Base-by-base conservation (phyloP, 1,140 invertebrate species). In the Drosophila serrata region DNA sequence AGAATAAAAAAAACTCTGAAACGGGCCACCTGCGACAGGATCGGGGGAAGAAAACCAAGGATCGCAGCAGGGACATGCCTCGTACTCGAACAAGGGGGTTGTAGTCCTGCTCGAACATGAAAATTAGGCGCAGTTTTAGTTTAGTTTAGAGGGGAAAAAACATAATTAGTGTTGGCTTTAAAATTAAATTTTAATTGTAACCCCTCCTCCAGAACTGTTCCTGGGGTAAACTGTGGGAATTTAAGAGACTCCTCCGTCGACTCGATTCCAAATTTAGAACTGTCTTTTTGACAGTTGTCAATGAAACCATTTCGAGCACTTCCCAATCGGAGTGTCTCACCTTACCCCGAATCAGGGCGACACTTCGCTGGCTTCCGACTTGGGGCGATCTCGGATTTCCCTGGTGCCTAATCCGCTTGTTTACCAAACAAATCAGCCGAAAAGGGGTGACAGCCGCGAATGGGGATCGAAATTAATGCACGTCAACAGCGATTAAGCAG, bases 401-500 rank as follows among this genome's bases (percentile, higher is more conserved):
- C 27, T 43, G 27, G 68, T 53, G 82, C 57, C 79, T 86, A 86
- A 85, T 85, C 82, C 82, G 74, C 60, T 81, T 85, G 82, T 86
- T 85, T 84, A 81, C 82, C 73, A 81, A 85, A 85, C 84, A 85
- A 85, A 85, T 70, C 80, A 64, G 31, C 35, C 11, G 49, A 43
- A 75, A 85, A 85, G 74, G 81, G 82, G 82, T 86, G 74, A 63
- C 64, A 35, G 13, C 12, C 9, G 19, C 8, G 7, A 8, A 13
- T 4, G 29, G 15, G 49, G 59, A 49, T 35, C 24, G 35, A 75
- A 85, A 85, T 85, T 85, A 86, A 85, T 85, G 82, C 61, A 61
- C 68, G 82, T 86, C 82, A 86, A 75, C 82, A 86, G 74, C 82
- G 82, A 86, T 85, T 86, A 82, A 45, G 56, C 51, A 72, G 64